Evolutionary conservation across 2,888 invertebrate species (phyloP).

Genomic region (Orchesellides sinensis): DNA sequence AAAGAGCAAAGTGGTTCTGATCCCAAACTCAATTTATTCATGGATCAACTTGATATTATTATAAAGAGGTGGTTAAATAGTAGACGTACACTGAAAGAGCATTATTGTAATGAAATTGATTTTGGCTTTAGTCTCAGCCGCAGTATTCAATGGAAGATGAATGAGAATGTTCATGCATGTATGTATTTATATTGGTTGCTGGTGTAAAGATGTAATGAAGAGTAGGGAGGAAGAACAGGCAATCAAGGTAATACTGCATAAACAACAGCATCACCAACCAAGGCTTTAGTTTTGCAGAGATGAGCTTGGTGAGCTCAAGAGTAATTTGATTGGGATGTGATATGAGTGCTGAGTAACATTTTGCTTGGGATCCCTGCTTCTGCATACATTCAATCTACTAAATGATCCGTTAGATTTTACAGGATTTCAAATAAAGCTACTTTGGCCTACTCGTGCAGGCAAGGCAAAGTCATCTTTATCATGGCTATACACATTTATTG

Average conservation of each 20-base stretch:
- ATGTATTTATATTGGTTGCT: background rate
- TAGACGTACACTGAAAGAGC: background rate
- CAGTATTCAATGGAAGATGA: background rate
- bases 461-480: background rate
- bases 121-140: background rate
- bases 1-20: background rate
- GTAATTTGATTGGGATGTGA: no score
- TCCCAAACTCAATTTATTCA: constrained; percentile 26
- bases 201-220: background rate
- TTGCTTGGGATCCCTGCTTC: background rate
- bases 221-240: background rate
- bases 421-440: constrained; percentile 7
- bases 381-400: background rate
- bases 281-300: constrained; percentile 4
- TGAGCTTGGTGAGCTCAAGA: background rate
- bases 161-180: background rate
- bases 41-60: no score
- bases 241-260: constrained; percentile 17
- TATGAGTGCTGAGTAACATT: background rate
- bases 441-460: background rate
- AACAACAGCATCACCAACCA: constrained; percentile 3
- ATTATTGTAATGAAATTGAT: background rate
- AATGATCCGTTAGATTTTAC: constrained; percentile 35
- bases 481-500: no score
- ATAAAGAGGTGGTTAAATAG: background rate